Base-by-base conservation (phyloP, 2,888 invertebrate genomes). In the Mesorhabditis belari region DNA sequence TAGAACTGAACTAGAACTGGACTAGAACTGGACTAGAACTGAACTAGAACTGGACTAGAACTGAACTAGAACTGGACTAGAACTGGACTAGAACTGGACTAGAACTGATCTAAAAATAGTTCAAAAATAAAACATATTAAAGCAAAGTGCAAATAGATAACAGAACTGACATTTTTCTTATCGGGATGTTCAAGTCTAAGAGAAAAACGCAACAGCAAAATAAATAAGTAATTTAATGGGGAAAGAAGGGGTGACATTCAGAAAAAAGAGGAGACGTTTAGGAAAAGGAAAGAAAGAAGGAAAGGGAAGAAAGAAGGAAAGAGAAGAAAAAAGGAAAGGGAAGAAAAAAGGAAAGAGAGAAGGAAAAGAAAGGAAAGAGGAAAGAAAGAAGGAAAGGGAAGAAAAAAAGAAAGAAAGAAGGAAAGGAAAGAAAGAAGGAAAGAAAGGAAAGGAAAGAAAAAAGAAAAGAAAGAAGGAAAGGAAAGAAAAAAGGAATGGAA, bases 391-490 rank as follows among this genome's bases (percentile, higher is more conserved):
- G 26, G 17, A 49, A 21, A 21, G 19, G 49, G 49, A n/a, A 56
- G 49, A 56, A 49, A 56, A 28, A 35, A 49, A 58, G 52, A 28
- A 21, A 24, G 55, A 57, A 26, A 29, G 24, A 27, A 44, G 52
- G 52, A 35, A 19, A 24, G 51, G 53, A 52, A 50, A 19, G 29
- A 4, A 25, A 24, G 3, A 24, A 6, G 49, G 56, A 56, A 51
- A 59, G 63, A 56, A 28, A 24, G 57, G 17, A 49, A 57, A 9
- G 25, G 51, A 50, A 9, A 52, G 6, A n/a, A 9, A 23, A 17
- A 58, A 17, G 21, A 24, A 17, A 19, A 25, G 19, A 21, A 23
- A 5, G 55, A 25, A 5, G 23, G 27, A 26, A 4, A 19, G 3
- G 17, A 28, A 4, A 59, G 53, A 57, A 49, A 57, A 49, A 24